Percentiles rank a stretch among this genome's conserved stretches.
These are phyloP conservation scores for Naja naja DNA, from an alignment of 2,113 vertebrate species.

Conservation along the genomic window DNA sequence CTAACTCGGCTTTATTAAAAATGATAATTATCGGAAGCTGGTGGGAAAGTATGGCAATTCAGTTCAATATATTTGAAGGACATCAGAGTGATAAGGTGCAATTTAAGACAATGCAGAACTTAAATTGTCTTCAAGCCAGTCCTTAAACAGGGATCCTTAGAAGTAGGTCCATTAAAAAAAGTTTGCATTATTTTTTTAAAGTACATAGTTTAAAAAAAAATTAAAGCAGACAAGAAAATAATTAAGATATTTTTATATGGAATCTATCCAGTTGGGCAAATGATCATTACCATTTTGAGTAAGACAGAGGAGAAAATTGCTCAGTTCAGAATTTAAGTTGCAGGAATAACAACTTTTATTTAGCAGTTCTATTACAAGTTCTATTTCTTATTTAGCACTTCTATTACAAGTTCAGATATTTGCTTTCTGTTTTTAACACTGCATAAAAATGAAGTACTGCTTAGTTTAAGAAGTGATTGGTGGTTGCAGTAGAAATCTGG, in stretches of 20 bases:
- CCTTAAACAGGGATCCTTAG: background rate
- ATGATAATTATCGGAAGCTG: background rate
- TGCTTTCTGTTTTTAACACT: background rate
- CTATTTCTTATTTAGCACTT: background rate
- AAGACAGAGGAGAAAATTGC: background rate
- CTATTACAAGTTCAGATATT: background rate
- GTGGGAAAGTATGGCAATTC: background rate
- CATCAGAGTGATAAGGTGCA: background rate
- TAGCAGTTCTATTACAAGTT: background rate
- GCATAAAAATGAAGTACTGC: background rate
- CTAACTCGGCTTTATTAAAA: background rate
- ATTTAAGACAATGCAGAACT: background rate
- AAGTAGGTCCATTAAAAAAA: background rate
- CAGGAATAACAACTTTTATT: background rate
- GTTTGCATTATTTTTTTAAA: background rate
- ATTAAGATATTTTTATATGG: background rate
- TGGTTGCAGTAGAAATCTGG: background rate
- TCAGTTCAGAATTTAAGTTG: background rate
- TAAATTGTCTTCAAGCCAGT: background rate
- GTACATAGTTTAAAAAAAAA: background rate
- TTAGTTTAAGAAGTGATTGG: background rate
- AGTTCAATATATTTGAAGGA: background rate
- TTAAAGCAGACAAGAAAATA: background rate
- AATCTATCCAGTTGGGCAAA: background rate
- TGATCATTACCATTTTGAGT: background rate